Percentiles rank a stretch among this genome's conserved stretches.
These are phyloP conservation scores for Syngnathus typhle DNA, from an alignment of 2,113 vertebrate species.

Conservation along the genomic window DNA sequence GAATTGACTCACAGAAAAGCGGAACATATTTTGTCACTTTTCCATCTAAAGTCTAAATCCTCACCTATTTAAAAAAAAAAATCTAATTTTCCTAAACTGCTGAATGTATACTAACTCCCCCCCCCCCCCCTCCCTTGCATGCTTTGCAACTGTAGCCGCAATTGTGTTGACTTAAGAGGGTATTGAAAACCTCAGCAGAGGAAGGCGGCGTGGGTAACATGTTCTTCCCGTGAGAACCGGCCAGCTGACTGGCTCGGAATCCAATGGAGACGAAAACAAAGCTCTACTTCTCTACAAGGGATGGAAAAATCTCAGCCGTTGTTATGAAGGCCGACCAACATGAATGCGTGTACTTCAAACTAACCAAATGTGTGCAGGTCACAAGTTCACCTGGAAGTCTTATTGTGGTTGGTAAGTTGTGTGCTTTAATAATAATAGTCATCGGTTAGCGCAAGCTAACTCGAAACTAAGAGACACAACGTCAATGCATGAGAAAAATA, in stretches of 20 bases:
- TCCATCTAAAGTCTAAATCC: background rate
- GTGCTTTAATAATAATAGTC: conserved; percentile 10
- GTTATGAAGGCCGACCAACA: background rate
- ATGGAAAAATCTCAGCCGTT: conserved; percentile 20
- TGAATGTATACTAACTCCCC: background rate
- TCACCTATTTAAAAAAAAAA: background rate
- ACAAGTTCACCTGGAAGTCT: background rate
- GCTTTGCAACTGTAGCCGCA: background rate
- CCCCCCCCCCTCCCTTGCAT: background rate
- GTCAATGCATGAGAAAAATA: background rate
- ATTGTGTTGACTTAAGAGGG: conserved; percentile 37
- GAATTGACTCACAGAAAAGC: background rate
- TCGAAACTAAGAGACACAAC: background rate
- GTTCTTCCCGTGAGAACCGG: conserved; percentile 50
- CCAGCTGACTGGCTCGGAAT: conserved; percentile 4
- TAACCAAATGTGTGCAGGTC: background rate
- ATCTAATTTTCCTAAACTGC: background rate
- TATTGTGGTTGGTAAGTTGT: conserved; percentile 6
- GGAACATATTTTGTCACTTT: background rate
- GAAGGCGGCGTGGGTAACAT: conserved; percentile 21
- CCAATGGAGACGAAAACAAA: conserved; percentile 11
- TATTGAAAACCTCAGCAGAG: conserved; percentile 19
- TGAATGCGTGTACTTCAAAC: background rate
- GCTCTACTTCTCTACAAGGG: conserved; percentile 17
- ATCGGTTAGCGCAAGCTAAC: background rate